Conservation (phyloP, 2,113 vertebrate genomes). For the Origma solitaria region DNA sequence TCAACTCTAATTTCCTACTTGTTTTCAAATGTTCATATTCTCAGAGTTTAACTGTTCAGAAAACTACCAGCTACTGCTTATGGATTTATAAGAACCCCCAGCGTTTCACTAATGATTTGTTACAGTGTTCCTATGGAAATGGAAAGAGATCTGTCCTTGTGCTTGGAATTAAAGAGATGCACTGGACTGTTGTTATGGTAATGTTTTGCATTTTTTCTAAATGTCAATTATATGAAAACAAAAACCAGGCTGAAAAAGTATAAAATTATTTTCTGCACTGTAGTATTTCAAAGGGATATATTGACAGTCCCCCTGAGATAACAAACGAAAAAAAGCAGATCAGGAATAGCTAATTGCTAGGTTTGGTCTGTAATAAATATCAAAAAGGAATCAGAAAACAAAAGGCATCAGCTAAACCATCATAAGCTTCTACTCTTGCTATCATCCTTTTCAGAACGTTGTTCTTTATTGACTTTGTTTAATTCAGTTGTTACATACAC, state of each 20-base stretch:
- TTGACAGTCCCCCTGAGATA: not conserved
- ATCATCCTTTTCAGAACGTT: not conserved
- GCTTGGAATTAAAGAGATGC: not conserved
- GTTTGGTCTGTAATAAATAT: not conserved
- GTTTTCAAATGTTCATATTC: not conserved
- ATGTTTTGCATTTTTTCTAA: not conserved
- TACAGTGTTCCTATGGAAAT: not conserved
- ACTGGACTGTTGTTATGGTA: not conserved
- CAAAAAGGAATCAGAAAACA: slow-evolving; percentile 15
- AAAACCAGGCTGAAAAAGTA: not conserved
- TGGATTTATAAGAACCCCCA: not conserved
- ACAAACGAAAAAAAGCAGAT: not conserved
- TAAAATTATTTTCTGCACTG: not conserved
- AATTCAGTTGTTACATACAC: not conserved
- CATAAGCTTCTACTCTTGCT: not conserved
- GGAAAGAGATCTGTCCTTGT: not conserved
- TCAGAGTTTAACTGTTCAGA: not conserved
- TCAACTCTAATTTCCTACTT: not conserved
- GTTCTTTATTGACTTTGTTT: not conserved
- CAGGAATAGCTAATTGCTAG: slow-evolving; percentile 5
- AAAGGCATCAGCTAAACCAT: not conserved
- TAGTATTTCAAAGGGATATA: not conserved
- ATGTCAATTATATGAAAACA: not conserved
- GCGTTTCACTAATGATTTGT: not conserved
- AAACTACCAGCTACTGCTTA: not conserved